These are phyloP conservation scores for Tupaia chinensis DNA, from an alignment of 2,113 vertebrate genomes.

Conservation along the genomic window DNA sequence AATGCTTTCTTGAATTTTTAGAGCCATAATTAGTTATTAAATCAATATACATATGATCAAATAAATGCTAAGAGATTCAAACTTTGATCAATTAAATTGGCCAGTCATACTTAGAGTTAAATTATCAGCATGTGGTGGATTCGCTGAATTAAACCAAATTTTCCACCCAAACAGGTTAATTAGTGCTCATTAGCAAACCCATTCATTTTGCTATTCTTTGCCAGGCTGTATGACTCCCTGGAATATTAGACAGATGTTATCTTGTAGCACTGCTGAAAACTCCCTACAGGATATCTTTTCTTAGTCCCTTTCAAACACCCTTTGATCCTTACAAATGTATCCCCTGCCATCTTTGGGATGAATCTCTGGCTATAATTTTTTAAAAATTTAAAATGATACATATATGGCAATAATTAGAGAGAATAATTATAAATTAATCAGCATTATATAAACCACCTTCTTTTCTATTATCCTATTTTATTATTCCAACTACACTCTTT, in stretches of 20 bases:
- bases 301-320: background rate
- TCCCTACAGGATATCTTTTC: background rate
- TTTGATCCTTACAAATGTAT: conserved; percentile 9
- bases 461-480: background rate
- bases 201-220: conserved; percentile 71
- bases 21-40: background rate
- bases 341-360: background rate
- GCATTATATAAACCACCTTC: background rate
- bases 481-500: background rate
- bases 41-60: background rate
- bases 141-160: conserved; percentile 71
- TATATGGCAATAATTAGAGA: background rate
- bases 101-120: conserved; percentile 47
- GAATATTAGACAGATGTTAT: conserved; percentile 68
- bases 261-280: background rate
- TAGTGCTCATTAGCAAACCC: conserved; percentile 74
- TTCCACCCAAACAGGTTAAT: conserved; percentile 80
- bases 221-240: conserved; percentile 55
- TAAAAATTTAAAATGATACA: background rate
- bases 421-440: background rate
- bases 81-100: conserved; percentile 55
- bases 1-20: background rate
- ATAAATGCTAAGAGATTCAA: conserved; percentile 46
- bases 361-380: background rate
- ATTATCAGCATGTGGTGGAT: conserved; percentile 73